These are phyloP conservation scores for Drosophila testacea DNA, from an alignment of 2,888 invertebrate genomes.

Conservation along the genomic window DNA sequence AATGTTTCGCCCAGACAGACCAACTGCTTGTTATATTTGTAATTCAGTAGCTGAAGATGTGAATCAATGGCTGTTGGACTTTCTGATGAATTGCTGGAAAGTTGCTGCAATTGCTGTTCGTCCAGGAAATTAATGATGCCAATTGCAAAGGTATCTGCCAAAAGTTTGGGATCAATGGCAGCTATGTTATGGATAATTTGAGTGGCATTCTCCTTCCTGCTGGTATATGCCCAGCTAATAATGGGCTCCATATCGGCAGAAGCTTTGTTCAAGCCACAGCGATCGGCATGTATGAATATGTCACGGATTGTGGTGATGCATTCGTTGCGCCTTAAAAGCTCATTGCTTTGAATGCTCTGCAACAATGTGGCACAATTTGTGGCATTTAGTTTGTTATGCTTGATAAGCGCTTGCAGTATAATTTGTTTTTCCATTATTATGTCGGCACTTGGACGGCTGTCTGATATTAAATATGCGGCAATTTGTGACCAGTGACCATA, in stretches of 20 bases:
- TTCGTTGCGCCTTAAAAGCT: constrained; percentile 77
- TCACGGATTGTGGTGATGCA: constrained; percentile 77
- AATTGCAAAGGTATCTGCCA: constrained; percentile 81
- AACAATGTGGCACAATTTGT: constrained; percentile 64
- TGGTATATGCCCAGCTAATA: constrained; percentile 75
- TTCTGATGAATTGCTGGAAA: neutral
- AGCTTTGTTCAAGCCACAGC: constrained; percentile 76
- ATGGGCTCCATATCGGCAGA: constrained; percentile 64
- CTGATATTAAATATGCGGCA: constrained; percentile 70
- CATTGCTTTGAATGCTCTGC: constrained; percentile 71
- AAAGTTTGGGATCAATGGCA: constrained; percentile 66
- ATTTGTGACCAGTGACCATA: constrained; percentile 67
- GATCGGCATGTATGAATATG: constrained; percentile 70
- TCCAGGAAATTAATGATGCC: constrained; percentile 82
- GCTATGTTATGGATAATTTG: constrained; percentile 77
- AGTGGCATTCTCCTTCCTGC: constrained; percentile 61
- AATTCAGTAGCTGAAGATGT: constrained; percentile 59
- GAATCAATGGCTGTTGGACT: neutral
- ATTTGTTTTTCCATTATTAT: constrained; percentile 80
- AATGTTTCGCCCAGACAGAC: constrained; percentile 70
- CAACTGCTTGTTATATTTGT: constrained; percentile 78
- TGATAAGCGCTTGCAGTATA: constrained; percentile 72
- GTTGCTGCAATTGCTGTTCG: constrained; percentile 43
- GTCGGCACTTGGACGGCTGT: constrained; percentile 51
- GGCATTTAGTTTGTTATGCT: constrained; percentile 62